phyloP scores from a whole-genome alignment of 2,113 vertebrate species.

The Cyanocitta stelleri region DNA sequence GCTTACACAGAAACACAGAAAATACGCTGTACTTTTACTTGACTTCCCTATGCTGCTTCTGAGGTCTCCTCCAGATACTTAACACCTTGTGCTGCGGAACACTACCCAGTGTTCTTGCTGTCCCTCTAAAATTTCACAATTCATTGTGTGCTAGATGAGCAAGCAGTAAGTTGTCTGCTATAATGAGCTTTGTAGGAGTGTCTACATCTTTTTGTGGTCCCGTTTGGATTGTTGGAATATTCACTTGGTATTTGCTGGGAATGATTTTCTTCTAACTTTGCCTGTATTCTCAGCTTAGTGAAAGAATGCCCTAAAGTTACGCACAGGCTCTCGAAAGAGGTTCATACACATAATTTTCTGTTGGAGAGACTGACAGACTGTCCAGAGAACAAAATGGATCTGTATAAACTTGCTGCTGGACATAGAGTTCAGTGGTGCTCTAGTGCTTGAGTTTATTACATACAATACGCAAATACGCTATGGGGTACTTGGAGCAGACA shows the following conservation, averaged over 20 bases:
- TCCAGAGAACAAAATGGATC: not conserved
- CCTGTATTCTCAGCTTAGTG: not conserved
- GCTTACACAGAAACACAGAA: not conserved
- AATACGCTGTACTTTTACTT: not conserved
- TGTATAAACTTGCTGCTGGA: not conserved
- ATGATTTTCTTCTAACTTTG: not conserved
- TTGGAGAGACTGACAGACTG: not conserved
- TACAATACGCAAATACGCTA: fast-evolving
- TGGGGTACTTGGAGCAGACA: not conserved
- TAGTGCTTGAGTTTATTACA: not conserved
- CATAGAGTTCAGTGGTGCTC: not conserved
- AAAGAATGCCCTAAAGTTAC: not conserved
- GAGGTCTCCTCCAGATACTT: not conserved
- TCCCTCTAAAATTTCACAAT: not conserved
- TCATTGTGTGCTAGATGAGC: not conserved
- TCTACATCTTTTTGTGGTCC: not conserved
- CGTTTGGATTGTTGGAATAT: not conserved
- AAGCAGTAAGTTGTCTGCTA: not conserved
- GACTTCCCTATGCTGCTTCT: not conserved
- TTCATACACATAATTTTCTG: not conserved
- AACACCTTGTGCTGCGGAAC: not conserved
- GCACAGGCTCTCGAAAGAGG: not conserved
- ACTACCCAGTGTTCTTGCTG: not conserved
- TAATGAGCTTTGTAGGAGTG: not conserved
- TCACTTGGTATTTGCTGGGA: not conserved